phyloP scores from a whole-genome alignment of 2,113 vertebrate genomes.

The Corapipo altera region DNA sequence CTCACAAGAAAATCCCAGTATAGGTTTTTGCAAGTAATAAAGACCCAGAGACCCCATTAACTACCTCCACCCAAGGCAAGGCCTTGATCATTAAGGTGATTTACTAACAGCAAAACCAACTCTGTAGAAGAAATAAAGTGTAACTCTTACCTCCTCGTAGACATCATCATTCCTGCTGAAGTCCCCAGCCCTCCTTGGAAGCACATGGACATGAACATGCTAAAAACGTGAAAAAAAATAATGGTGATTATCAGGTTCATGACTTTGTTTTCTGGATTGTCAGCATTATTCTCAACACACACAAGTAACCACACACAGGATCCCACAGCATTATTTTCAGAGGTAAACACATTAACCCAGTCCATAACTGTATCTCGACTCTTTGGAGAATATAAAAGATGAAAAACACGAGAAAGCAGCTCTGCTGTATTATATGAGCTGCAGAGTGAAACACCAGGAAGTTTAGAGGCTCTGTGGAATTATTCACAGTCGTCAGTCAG shows the following conservation, averaged over 20 bases:
- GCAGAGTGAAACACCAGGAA: slow-evolving; percentile 30
- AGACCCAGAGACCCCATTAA: background rate
- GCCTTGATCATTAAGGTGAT: background rate
- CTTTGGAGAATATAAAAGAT: slow-evolving; percentile 23
- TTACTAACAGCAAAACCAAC: background rate
- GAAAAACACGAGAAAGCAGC: slow-evolving; percentile 27
- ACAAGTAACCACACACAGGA: background rate
- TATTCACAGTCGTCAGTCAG: slow-evolving; percentile 60
- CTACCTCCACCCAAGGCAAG: background rate
- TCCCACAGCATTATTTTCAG: slow-evolving; percentile 48
- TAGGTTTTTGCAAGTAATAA: background rate
- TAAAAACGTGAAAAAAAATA: slow-evolving; percentile 61
- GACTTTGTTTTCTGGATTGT: slow-evolving; percentile 24
- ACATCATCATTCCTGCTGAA: slow-evolving; percentile 84
- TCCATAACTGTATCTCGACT: slow-evolving; percentile 31
- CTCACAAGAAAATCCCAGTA: background rate
- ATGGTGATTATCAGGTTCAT: slow-evolving; percentile 2
- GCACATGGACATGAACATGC: slow-evolving; percentile 89
- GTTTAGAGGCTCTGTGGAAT: slow-evolving; percentile 39
- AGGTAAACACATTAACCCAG: slow-evolving; percentile 46
- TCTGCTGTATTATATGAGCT: background rate
- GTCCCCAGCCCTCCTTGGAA: slow-evolving; percentile 83
- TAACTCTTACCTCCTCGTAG: slow-evolving; percentile 79
- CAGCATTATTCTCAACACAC: slow-evolving; percentile 22
- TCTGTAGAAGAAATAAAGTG: background rate